Conservation (phyloP, 2,797 vertebrate species). For the Triplophysa yarkandensis region DNA sequence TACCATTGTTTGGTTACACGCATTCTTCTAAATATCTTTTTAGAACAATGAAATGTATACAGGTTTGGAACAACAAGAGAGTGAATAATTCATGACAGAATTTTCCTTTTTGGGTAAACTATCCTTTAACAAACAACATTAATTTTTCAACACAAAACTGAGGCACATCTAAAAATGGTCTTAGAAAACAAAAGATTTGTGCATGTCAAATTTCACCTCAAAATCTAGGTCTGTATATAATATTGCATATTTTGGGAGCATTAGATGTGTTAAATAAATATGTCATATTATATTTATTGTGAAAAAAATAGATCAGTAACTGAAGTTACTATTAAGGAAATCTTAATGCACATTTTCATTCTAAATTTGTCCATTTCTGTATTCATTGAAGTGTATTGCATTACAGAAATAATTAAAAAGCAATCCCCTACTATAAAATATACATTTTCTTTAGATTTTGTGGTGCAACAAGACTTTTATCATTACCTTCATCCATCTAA, state of each 20-base stretch:
- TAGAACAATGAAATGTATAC: no score
- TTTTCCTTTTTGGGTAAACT: no score
- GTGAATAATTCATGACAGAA: no score
- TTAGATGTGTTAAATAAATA: neutral
- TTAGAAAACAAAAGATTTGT: neutral
- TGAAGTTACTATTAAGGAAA: no score
- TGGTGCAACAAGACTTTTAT: neutral
- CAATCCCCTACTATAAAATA: neutral
- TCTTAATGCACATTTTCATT: no score
- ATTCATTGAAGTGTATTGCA: neutral
- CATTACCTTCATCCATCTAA: slow-evolving; percentile 31
- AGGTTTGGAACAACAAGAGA: no score
- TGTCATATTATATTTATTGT: neutral
- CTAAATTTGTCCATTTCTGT: no score
- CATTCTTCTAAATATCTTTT: no score
- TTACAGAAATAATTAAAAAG: slow-evolving; percentile 16
- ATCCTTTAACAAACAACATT: neutral
- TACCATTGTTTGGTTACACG: no score
- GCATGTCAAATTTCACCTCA: neutral
- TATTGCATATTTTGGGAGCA: neutral
- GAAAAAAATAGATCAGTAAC: no score
- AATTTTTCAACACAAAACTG: slow-evolving; percentile 52
- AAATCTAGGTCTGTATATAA: neutral
- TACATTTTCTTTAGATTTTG: neutral
- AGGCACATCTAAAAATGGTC: slow-evolving; percentile 44